These are phyloP conservation scores for Fabriciana adippe DNA, from an alignment of 2,888 invertebrate genomes.

Conservation along the genomic window DNA sequence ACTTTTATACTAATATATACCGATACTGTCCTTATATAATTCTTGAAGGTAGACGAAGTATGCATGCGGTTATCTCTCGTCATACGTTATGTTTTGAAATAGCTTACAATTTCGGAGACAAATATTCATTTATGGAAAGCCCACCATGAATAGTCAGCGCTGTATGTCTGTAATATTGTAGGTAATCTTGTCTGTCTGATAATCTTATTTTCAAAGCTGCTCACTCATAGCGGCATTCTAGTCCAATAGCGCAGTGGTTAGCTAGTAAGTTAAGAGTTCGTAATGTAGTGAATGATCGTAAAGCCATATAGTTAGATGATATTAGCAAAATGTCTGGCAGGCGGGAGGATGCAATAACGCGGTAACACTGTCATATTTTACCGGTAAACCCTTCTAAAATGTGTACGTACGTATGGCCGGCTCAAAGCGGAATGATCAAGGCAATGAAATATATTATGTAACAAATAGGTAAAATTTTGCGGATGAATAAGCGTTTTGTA, in stretches of 20 bases:
- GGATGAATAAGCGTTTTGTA: constrained; percentile 77
- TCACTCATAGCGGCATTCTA: constrained; percentile 50
- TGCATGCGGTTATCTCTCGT: constrained; percentile 15
- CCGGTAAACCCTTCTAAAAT: constrained; percentile 75
- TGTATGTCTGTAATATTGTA: constrained; percentile 57
- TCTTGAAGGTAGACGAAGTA: constrained; percentile 3
- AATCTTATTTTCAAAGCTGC: constrained; percentile 51
- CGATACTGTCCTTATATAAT: constrained; percentile 13
- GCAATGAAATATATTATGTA: constrained; percentile 44
- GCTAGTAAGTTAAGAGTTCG: constrained; percentile 68
- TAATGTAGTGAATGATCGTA: constrained; percentile 73
- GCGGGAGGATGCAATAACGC: constrained; percentile 76
- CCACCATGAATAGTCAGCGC: constrained; percentile 45
- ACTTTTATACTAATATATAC: constrained; percentile 11
- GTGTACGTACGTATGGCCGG: constrained; percentile 73
- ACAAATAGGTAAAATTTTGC: constrained; percentile 75
- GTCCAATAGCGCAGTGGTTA: constrained; percentile 72
- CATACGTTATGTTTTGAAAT: constrained; percentile 10
- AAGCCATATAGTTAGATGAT: constrained; percentile 76
- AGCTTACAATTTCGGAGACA: constrained; percentile 16
- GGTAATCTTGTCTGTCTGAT: constrained; percentile 68
- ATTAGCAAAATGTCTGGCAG: constrained; percentile 69
- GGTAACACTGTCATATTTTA: constrained; percentile 43
- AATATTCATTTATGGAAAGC: constrained; percentile 16
- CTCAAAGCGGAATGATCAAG: constrained; percentile 59